phyloP scores from a whole-genome alignment of 2,888 invertebrate genomes.

The Ctena decussata region DNA sequence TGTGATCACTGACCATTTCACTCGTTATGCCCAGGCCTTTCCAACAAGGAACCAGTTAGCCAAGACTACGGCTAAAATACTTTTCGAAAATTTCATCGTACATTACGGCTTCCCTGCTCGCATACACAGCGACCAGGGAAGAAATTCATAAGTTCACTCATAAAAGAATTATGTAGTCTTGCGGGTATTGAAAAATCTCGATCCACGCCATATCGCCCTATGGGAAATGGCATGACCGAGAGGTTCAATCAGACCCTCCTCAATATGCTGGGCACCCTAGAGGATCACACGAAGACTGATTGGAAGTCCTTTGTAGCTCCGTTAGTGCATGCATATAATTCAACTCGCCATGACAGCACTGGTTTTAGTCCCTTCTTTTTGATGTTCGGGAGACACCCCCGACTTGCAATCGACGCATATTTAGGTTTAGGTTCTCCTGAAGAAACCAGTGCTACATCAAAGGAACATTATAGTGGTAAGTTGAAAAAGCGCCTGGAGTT shows the following conservation, averaged over 20 bases:
- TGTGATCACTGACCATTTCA: too few relatives aligned
- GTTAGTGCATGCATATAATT: constrained; percentile 35
- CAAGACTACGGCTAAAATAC: constrained; percentile 32
- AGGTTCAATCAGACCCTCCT: constrained; percentile 46
- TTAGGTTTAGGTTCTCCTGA: background rate
- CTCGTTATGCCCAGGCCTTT: constrained; percentile 32
- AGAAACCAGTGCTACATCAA: background rate
- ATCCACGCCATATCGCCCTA: constrained; percentile 42
- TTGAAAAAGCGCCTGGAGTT: background rate
- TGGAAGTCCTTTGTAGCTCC: constrained; percentile 40
- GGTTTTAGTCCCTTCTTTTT: constrained; percentile 13
- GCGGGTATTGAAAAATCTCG: constrained; percentile 42
- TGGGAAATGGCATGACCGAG: constrained; percentile 39
- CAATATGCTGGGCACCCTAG: constrained; percentile 36
- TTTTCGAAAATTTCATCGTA: background rate
- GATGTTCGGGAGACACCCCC: constrained; percentile 34
- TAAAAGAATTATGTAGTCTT: constrained; percentile 35
- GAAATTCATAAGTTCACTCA: constrained; percentile 43
- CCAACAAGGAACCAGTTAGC: constrained; percentile 43
- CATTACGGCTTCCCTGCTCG: background rate
- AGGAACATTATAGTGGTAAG: constrained; percentile 10
- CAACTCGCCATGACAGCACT: constrained; percentile 34
- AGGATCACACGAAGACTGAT: constrained; percentile 37
- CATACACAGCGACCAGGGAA: constrained; percentile 8
- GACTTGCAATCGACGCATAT: constrained; percentile 45